Evolutionary conservation across 2,797 vertebrate species (phyloP), one percentile per base, ranked within the genome.

Genomic region (Apogon hyalosoma): DNA sequence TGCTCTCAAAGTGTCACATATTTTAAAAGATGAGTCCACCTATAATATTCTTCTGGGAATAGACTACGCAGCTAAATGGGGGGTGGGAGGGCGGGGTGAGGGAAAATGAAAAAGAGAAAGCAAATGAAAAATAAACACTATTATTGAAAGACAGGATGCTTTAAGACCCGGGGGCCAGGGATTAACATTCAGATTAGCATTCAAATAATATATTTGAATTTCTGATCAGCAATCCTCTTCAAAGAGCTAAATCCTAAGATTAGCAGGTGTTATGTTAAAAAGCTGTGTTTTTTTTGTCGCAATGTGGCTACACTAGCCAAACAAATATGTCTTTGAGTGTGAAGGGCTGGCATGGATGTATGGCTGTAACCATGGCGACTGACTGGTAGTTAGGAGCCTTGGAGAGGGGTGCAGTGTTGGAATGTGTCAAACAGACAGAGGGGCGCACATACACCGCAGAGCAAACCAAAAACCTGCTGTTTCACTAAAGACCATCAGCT

Each of bases 321-420:
- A 97, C 95, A 97, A 97, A 98, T 95, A 97, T 96, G 95, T 95
- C 94, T 95, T 90, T 92, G 90, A 94, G 93, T 94, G 93, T 93
- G 94, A 94, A 94, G 94, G 85, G 91, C 92, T 94, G 91, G 92
- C 91, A 92, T 92, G 93, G 94, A 95, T 95, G 93, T 94, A 95
- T 94, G 92, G 88, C 90, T 87, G 91, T 96, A 88, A 88, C 95
- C 93, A 95, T 96, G 91, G 95, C 87, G 93, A 98, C 95, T 62
- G 79, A 79, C 89, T 88, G 82, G 87, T 92, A 92, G 89, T 92
- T 91, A 87, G 88, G 88, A 69, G 63, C 92, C 90, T 78, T 53
- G 74, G 83, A 85, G 90, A 84, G 85, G 80, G 77, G 82, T 75
- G 86, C 77, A 75, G 92, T 88, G 87, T 66, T 88, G 93, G 93